Evolutionary conservation across 2,797 vertebrate genomes (phyloP).

Genomic region (Coccyzus lansbergi): DNA sequence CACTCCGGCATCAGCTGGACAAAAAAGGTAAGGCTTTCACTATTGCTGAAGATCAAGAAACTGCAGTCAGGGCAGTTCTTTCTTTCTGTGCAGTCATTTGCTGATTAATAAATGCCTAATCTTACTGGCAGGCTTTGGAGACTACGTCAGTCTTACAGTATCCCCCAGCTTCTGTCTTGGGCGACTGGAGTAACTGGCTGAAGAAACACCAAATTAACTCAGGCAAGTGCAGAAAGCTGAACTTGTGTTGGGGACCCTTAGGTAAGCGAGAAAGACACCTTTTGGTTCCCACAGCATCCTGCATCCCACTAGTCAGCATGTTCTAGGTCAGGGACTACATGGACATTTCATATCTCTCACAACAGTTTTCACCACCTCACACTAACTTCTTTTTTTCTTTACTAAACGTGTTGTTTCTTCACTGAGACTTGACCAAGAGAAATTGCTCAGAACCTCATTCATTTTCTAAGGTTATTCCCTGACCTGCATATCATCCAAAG

Average conservation of each 20-base stretch:
- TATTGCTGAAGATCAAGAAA: not conserved
- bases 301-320: not conserved
- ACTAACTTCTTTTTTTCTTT: not conserved
- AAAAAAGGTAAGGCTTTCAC: not conserved
- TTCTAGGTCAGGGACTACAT: not conserved
- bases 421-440: not conserved
- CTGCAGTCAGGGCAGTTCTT: not conserved
- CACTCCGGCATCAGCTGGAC: not conserved
- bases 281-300: not conserved
- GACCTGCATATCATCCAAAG: not conserved
- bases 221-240: not conserved
- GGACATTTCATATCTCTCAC: not conserved
- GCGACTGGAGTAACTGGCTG: not conserved
- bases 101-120: not conserved
- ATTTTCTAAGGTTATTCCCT: not conserved
- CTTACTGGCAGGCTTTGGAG: not conserved
- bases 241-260: not conserved
- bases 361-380: not conserved
- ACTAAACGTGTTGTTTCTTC: not conserved
- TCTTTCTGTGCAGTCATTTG: not conserved
- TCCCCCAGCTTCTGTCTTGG: not conserved
- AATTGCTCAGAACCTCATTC: not conserved
- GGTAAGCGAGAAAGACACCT: rapidly evolving
- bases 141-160: not conserved
- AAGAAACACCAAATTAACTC: not conserved